Evolutionary conservation across 1,140 invertebrate genomes (phyloP).

Genomic region (Agraylea sexmaculata): DNA sequence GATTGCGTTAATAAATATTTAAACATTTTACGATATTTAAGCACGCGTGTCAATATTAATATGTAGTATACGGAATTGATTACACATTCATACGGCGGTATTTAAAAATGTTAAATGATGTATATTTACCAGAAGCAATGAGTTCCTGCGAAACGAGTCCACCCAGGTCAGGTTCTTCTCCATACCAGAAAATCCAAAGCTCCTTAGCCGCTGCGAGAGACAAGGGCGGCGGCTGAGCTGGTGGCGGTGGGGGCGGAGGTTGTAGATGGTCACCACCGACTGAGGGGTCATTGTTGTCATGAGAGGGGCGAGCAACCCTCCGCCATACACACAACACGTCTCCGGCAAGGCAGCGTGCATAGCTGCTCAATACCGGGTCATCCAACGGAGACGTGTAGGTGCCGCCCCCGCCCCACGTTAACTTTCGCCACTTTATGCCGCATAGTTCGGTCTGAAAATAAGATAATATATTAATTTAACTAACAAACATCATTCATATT

Average conservation of each 20-base stretch:
- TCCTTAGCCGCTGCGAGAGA: slow-evolving; percentile 78
- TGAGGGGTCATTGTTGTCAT: slow-evolving; percentile 40
- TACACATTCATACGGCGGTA: neutral
- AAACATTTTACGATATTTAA: no score
- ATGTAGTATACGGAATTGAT: neutral
- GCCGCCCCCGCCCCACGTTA: slow-evolving; percentile 63
- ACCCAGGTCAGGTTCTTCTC: slow-evolving; percentile 85
- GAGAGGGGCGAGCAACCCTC: slow-evolving; percentile 48
- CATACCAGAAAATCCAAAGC: slow-evolving; percentile 99
- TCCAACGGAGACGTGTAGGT: slow-evolving; percentile 61
- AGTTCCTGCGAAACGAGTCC: slow-evolving; percentile 71
- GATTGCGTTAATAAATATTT: no score
- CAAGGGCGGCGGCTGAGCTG: slow-evolving; percentile 50
- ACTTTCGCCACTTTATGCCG: slow-evolving; percentile 97
- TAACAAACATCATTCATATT: no score
- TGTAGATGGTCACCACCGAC: slow-evolving; percentile 49
- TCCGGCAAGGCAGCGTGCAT: slow-evolving; percentile 82
- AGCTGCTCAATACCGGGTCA: slow-evolving; percentile 87
- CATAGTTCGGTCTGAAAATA: slow-evolving; percentile 84
- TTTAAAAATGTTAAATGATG: slow-evolving; percentile 6
- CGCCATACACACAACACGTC: slow-evolving; percentile 96
- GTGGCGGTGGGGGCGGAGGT: slow-evolving; percentile 40
- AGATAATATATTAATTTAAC: no score
- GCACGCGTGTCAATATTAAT: neutral
- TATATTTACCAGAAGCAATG: slow-evolving; percentile 58